phyloP scores from a whole-genome alignment of 2,888 invertebrate species.

The Aphidoletes aphidimyza region DNA sequence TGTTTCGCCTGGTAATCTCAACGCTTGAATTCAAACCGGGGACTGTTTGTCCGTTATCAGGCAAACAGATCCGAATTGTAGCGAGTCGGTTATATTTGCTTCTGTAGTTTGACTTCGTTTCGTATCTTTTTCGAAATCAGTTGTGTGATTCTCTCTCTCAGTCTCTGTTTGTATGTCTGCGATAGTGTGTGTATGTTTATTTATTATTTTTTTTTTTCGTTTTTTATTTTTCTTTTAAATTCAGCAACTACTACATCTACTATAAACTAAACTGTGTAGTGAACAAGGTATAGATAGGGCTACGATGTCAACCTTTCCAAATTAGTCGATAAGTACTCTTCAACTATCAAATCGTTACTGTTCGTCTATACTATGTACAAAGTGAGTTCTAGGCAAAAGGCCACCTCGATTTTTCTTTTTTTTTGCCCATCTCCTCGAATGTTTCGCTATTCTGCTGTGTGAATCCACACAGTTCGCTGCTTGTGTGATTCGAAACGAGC shows the following conservation, averaged over 20 bases:
- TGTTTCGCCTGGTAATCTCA: slow-evolving; percentile 25
- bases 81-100: neutral
- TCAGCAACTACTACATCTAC: slow-evolving; percentile 29
- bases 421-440: slow-evolving; percentile 46
- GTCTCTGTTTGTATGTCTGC: neutral
- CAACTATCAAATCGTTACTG: slow-evolving; percentile 51
- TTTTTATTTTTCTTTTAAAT: neutral
- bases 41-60: slow-evolving; percentile 32
- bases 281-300: slow-evolving; percentile 44
- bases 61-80: slow-evolving; percentile 3
- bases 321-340: slow-evolving; percentile 51
- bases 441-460: slow-evolving; percentile 43
- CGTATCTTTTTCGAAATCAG: too few species aligned
- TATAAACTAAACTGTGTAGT: slow-evolving; percentile 32
- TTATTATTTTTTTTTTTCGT: neutral
- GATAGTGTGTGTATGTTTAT: too few species aligned
- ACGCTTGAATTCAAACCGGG: neutral
- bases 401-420: slow-evolving; percentile 47
- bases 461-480: slow-evolving; percentile 28
- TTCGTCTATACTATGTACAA: slow-evolving; percentile 44
- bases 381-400: slow-evolving; percentile 49
- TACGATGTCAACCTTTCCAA: slow-evolving; percentile 31
- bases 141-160: neutral
- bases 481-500: slow-evolving; percentile 7
- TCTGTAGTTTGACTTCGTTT: too few species aligned